Conservation (phyloP, 2,888 invertebrate species). For the Tolmerus cingulatus region DNA sequence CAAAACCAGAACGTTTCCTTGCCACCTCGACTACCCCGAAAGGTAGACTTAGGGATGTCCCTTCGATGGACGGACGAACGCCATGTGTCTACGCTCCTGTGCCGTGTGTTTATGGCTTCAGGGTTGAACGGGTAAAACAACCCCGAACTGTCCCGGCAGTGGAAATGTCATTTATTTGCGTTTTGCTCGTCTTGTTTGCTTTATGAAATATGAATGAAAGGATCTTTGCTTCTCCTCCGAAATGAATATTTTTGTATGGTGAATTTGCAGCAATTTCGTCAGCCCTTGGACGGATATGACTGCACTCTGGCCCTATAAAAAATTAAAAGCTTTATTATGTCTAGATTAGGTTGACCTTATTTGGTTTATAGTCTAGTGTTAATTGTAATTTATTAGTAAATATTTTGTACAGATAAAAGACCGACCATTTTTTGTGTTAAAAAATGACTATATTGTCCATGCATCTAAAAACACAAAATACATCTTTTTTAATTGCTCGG, state of each 20-base stretch:
- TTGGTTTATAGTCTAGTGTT: background rate
- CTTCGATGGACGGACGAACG: background rate
- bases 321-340: background rate
- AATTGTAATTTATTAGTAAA: background rate
- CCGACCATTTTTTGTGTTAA: too few species aligned
- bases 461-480: background rate
- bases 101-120: background rate
- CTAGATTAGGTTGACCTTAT: background rate
- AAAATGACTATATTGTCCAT: background rate
- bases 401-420: background rate
- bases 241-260: background rate
- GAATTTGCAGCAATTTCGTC: background rate
- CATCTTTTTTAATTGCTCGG: background rate
- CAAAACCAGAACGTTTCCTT: background rate
- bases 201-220: background rate
- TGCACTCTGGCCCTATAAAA: background rate
- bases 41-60: background rate
- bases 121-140: background rate
- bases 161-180: background rate
- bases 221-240: background rate
- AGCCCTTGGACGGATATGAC: background rate
- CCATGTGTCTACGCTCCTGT: background rate
- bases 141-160: background rate
- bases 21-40: background rate
- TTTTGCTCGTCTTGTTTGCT: background rate